Conservation (phyloP, 2,113 vertebrate genomes). For the Gadus macrocephalus region DNA sequence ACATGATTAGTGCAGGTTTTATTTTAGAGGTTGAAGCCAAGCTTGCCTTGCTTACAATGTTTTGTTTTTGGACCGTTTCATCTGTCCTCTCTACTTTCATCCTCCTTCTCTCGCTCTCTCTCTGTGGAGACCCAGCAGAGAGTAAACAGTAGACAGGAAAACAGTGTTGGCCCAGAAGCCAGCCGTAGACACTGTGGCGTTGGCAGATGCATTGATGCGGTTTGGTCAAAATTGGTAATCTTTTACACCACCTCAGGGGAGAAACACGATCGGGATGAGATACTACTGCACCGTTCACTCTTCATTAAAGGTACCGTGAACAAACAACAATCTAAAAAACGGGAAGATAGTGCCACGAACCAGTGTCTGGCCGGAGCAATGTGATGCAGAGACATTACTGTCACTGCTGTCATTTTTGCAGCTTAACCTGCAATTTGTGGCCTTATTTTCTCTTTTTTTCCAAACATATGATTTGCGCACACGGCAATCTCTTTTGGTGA, state of each 20-base stretch:
- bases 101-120: too few relatives aligned
- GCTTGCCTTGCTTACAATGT: too few relatives aligned
- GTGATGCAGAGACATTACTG: slow-evolving; percentile 37
- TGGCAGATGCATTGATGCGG: too few relatives aligned
- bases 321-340: slow-evolving; percentile 32
- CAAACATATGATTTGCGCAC: slow-evolving; percentile 45
- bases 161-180: too few relatives aligned
- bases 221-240: background rate
- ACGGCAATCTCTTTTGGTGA: slow-evolving; percentile 28
- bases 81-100: too few relatives aligned
- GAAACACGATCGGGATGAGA: slow-evolving; percentile 6
- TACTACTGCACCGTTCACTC: background rate
- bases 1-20: too few relatives aligned
- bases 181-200: too few relatives aligned
- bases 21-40: too few relatives aligned
- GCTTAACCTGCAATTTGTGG: slow-evolving; percentile 59
- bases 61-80: too few relatives aligned
- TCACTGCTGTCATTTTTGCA: slow-evolving; percentile 26
- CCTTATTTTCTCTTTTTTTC: slow-evolving; percentile 27
- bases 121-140: too few relatives aligned
- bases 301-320: background rate
- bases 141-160: too few relatives aligned
- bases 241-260: slow-evolving; percentile 5
- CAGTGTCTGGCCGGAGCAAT: slow-evolving; percentile 13
- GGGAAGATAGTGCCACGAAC: slow-evolving; percentile 25